Conservation (phyloP, 2,113 vertebrate genomes). For the Gallinago media region DNA sequence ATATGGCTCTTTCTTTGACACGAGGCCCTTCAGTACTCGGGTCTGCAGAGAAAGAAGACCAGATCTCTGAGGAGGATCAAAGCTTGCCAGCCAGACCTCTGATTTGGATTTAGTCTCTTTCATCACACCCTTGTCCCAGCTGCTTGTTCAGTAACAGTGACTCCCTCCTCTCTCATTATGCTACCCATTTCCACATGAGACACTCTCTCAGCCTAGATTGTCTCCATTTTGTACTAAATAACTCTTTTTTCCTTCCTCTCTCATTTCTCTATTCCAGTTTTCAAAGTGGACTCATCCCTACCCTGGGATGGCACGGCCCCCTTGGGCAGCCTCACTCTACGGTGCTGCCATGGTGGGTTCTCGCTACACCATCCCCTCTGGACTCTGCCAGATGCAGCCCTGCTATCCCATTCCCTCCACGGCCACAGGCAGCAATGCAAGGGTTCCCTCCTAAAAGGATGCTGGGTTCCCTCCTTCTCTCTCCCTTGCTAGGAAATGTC, state of each 20-base stretch:
- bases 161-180: background rate
- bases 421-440: background rate
- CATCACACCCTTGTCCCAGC: constrained; percentile 14
- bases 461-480: background rate
- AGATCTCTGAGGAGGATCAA: background rate
- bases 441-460: background rate
- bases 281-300: background rate
- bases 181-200: background rate
- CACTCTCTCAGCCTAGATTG: background rate
- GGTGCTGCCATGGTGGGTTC: background rate
- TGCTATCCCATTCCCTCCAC: background rate
- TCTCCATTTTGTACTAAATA: background rate
- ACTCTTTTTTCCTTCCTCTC: background rate
- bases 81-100: background rate
- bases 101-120: constrained; percentile 23
- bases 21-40: background rate
- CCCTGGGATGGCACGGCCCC: rapidly evolving
- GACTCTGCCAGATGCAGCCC: background rate
- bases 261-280: background rate
- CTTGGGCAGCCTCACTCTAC: rapidly evolving
- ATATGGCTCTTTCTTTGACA: background rate
- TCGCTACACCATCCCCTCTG: background rate
- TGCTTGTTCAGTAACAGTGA: background rate
- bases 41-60: background rate
- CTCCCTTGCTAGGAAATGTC: background rate